These are phyloP conservation scores for Ambastaia sidthimunki DNA, from an alignment of 2,797 vertebrate species.

Conservation along the genomic window DNA sequence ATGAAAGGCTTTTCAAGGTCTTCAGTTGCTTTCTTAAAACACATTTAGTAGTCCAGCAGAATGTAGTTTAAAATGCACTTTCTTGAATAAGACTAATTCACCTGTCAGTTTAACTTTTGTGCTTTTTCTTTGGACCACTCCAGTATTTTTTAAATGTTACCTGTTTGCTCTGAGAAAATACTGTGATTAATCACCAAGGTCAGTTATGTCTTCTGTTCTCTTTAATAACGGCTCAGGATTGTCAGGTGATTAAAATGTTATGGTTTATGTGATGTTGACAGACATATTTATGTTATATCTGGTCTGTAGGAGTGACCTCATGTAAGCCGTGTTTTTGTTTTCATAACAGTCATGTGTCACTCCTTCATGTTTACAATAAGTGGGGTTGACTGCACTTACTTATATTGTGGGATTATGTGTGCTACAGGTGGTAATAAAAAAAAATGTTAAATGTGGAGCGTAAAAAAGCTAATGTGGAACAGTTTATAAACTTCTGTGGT, in stretches of 20 bases:
- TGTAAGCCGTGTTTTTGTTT: constrained; percentile 12
- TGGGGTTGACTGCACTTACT: neutral
- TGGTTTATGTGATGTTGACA: neutral
- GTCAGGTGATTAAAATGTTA: neutral
- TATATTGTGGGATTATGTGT: neutral
- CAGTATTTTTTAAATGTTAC: neutral
- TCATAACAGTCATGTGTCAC: constrained; percentile 4
- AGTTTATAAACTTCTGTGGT: neutral
- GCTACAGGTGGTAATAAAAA: neutral
- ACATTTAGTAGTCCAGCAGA: neutral
- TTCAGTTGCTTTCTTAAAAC: neutral
- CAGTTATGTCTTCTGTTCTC: neutral
- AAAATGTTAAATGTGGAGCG: neutral
- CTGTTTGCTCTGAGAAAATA: neutral
- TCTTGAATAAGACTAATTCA: neutral
- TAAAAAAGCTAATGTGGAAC: neutral
- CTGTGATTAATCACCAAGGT: neutral
- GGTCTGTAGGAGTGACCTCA: neutral
- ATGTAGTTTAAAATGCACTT: constrained; percentile 10
- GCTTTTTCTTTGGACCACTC: neutral
- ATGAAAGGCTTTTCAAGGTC: neutral
- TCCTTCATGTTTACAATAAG: neutral
- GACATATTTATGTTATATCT: constrained; percentile 1
- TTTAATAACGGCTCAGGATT: neutral
- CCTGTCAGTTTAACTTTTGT: neutral